Evolutionary conservation across 2,797 vertebrate species (phyloP), one percentile per base, ranked within the genome.

Genomic region (Spheniscus humboldti): DNA sequence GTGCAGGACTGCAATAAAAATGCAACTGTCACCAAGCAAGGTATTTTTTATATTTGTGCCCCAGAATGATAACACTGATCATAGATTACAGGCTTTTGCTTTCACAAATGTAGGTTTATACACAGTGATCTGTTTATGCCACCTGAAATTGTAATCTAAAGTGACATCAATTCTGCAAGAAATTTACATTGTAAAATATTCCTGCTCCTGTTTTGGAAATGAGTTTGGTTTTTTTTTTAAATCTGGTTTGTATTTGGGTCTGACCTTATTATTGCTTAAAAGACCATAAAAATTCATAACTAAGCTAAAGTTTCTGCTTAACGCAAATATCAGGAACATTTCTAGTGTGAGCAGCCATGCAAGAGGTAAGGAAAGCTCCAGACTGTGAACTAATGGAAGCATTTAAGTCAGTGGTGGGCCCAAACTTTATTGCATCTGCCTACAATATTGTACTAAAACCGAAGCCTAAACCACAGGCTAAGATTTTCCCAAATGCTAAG

Each of bases 241-340:
- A n/a, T 43, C 59, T 43, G 89, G 16, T 37, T 96, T 71, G 12
- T 55, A 7, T 41, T 63, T 45, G 71, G 84, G 37, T 43, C 75
- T 93, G 71, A 89, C 55, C n/a, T 68, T 60, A 68, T 93, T 95
- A 96, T 96, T 94, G 92, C 97, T 97, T 83, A 45, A 74, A 92
- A 80, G 79, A 73, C 69, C n/a, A 35, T 60, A 19, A 30, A 28
- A 80, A 67, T 25, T 63, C 55, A 12, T 7, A 31, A 6, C 13
- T 18, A 37, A 82, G 67, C 47, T 80, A n/a, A 81, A 48, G 78
- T 25, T 55, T 59, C 83, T 78, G 92, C 75, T 81, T 25, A 41
- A 73, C 94, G 68, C 45, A 69, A 50, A 4, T 39, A 55, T 2
- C 7, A 27, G 71, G 66, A 31, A 62, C 31, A 39, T 13, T 77